Base-by-base conservation (phyloP, 1,140 invertebrate genomes). In the Drosophila athabasca region DNA sequence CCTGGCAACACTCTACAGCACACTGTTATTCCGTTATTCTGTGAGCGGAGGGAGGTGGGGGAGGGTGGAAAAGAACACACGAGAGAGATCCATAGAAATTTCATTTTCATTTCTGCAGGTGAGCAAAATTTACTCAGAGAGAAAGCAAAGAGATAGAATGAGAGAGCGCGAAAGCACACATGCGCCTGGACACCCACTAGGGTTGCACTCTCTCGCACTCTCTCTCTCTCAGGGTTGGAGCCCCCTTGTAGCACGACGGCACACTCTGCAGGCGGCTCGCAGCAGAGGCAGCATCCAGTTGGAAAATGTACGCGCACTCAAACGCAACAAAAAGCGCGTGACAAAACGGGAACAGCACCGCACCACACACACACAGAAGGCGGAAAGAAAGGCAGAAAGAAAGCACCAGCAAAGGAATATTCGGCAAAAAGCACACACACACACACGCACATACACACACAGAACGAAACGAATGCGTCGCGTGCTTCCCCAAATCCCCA, bases 31-130 rank as follows among this genome's bases (percentile, higher is more conserved):
- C 48, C 61, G 44, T 65, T 75, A 58, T 7, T 9, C 46, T n/a
- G 17, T 35, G 15, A 15, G 26, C 11, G 22, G 19, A 48, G 15
- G 68, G 48, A 41, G 17, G 44, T 65, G 19, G 26, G 11, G 22
- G 19, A 48, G 15, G 68, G 52, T 41, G 53, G 46, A 54, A 73
- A 26, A 26, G 24, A 26, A 5, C 24, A 5, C 5, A 6, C 24
- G 24, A 4, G 24, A 26, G 76, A 66, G 43, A 58, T 75, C 71
- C 73, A 84, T 54, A 68, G 69, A 87, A 85, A 85, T 85, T 85
- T 85, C 82, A 88, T 75, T 85, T 85, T 85, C 82, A 85, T 73
- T 85, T 85, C 71, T 51, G 82, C 82, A 85, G 82, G 74, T 85
- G 78, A 85, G 82, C 45, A 19, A 62, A 67, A 41, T 51, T 35